Evolutionary conservation across 2,797 vertebrate species (phyloP).

Genomic region (Dermochelys coriacea): DNA sequence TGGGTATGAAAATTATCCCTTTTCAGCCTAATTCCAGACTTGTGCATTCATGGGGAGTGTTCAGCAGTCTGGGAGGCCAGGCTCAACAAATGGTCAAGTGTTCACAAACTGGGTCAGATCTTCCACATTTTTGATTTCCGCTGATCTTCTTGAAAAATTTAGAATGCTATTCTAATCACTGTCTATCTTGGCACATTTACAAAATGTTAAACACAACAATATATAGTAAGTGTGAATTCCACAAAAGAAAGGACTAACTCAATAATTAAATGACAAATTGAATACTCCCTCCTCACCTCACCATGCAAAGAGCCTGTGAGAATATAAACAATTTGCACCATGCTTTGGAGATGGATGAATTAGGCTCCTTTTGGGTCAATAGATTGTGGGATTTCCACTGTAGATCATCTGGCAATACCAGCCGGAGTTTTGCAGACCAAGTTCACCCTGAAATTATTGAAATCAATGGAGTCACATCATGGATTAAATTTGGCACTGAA

Average conservation of each 20-base stretch:
- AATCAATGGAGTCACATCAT: neutral
- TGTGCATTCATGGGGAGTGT: constrained; percentile 8
- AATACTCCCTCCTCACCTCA: neutral
- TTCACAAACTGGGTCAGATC: constrained; percentile 17
- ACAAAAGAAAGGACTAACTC: neutral
- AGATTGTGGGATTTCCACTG: neutral
- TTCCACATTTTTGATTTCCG: neutral
- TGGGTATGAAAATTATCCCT: neutral
- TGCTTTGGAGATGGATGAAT: neutral
- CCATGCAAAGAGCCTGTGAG: neutral
- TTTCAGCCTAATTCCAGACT: constrained; percentile 27
- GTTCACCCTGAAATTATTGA: accelerated
- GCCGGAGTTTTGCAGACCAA: accelerated
- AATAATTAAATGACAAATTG: neutral
- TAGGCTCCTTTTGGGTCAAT: neutral
- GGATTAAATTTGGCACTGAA: neutral
- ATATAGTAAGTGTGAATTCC: neutral
- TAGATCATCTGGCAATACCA: neutral
- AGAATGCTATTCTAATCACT: constrained; percentile 7
- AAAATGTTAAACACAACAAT: neutral
- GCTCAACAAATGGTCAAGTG: constrained; percentile 9
- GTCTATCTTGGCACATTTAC: neutral
- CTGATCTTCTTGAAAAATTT: neutral
- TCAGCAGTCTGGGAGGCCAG: neutral
- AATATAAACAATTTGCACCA: neutral